Base-by-base conservation (phyloP, 2,113 vertebrate species). In the Capreolus pygargus region DNA sequence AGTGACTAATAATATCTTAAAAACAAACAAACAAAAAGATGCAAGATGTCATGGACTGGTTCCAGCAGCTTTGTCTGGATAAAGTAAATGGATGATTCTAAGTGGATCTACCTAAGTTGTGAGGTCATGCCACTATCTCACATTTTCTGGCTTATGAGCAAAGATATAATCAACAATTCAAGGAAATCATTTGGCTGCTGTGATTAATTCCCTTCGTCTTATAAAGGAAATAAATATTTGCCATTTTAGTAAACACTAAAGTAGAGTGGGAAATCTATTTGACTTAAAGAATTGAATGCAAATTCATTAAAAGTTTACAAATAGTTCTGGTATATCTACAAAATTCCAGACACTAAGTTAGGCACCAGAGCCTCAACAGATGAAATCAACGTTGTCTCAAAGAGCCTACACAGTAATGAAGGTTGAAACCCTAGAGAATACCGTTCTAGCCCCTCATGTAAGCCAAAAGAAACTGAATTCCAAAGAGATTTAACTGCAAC, bases 401-500 rank as follows among this genome's bases (percentile, higher is more conserved):
- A 64, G 54, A 70, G 8, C 30, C 52, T 60, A 14, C 14, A 33
- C 33, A 92, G 74, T 33, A 96, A 86, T 25, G 47, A 64, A 81
- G 11, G 3, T 25, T 52, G 27, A 88, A 97, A 96, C 58, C 33
- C 14, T 52, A 61, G 17, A 88, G 33, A 45, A 17, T 82, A 81
- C 61, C 21, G 12, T 43, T 28, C 57, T 84, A 93, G 87, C n/a
- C 47, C 39, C 23, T 95, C 84, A 67, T 79, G 76, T 89, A 84
- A 96, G n/a, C 76, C 90, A 52, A 55, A 92, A 96, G 39, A 45
- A 94, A 96, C 30, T 27, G 50, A 82, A 96, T 96, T 96, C 70
- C 45, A 61, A 83, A 83, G 74, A 95, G 67, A 86, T 91, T 95
- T 79, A 91, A 97, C 47, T 54, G 50, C 15, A 36, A 86, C 58